Base-by-base conservation (phyloP, 2,113 vertebrate genomes). In the Micromys minutus region DNA sequence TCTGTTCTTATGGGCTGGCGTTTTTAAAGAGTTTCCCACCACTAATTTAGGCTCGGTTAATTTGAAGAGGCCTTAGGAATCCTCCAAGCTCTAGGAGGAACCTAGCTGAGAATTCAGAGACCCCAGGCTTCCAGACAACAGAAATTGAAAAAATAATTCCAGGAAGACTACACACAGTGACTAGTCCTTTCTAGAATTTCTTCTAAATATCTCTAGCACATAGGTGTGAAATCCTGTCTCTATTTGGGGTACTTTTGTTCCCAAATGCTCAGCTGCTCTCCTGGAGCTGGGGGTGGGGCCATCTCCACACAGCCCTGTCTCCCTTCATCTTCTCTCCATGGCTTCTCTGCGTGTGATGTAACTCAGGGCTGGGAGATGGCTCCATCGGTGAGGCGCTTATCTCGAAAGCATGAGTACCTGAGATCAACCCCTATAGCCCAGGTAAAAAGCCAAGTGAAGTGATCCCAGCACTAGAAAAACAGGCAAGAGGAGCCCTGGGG, bases 231-330 rank as follows among this genome's bases (percentile, higher is more conserved):
- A 88, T 94, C 76, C 67, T 84, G 16, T 87, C 75, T 84, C 92
- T 96, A 77, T 97, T 97, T 96, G 81, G 81, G 88, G 95, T 34
- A 5, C 29, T 59, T 90, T 52, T 83, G 16, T 75, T 94, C 87
- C 83, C 89, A 50, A 45, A 91, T 50, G 61, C 92, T 96, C 88
- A 95, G 95, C 94, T 94, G 95, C 75, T 95, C 63, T 96, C 84
- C 87, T 1, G 13, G 7, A 22, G 71, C 75, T 65, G 52, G 45
- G 36, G 59, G 1, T 24, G 45, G 59, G 50, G 47, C 42, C 52
- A 1, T 50, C 81, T 63, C 17, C 36, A 42, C 31, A 12, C n/a
- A 77, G 59, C 52, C 39, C 42, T 31, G 4, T 10, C 52, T 15
- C 52, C 16, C 50, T 34, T 93, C 39, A 3, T 36, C 31, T 3